Conservation (phyloP, 2,113 vertebrate species). For the Clarias gariepinus region DNA sequence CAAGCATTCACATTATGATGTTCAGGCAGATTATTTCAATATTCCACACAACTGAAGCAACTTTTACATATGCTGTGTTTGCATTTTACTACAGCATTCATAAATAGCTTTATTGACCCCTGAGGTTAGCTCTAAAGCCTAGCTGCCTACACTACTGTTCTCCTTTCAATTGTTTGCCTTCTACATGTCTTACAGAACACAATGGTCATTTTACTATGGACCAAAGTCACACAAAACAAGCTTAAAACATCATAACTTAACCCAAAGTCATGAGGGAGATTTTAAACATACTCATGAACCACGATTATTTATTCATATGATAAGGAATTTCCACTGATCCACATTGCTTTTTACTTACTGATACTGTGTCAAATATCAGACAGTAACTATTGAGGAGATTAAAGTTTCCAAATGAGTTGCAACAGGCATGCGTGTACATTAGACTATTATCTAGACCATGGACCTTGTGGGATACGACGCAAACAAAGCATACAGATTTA, state of each 20-base stretch:
- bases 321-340: neutral
- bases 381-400: neutral
- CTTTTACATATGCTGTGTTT: neutral
- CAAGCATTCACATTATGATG: neutral
- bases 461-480: neutral
- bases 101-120: no score
- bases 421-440: neutral
- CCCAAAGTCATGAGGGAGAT: neutral
- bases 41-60: constrained; percentile 3
- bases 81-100: neutral
- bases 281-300: neutral
- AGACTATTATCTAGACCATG: neutral
- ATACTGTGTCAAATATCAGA: neutral
- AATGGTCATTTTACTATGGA: neutral
- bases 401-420: neutral
- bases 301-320: neutral
- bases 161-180: neutral
- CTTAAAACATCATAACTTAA: neutral
- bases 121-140: neutral
- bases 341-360: neutral
- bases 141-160: neutral
- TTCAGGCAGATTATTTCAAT: constrained; percentile 8
- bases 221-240: neutral
- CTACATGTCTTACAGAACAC: neutral
- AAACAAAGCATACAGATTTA: neutral